phyloP scores from a whole-genome alignment of 2,888 invertebrate species.

The Ditula angustiorana region DNA sequence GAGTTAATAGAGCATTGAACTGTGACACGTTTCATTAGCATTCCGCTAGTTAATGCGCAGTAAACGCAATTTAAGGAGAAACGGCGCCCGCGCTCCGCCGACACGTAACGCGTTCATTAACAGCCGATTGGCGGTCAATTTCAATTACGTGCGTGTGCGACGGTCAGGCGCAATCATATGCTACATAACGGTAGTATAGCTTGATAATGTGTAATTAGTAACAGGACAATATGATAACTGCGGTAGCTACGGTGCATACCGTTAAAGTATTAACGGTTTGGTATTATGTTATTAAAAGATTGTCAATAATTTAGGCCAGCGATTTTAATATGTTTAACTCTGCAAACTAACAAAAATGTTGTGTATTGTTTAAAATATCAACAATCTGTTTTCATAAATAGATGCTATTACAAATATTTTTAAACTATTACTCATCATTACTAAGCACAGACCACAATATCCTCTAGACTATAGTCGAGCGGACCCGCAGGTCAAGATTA shows the following conservation, averaged over 20 bases:
- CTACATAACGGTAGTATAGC: not conserved
- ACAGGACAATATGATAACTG: not conserved
- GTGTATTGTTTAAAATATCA: too few relatives aligned
- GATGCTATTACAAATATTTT: too few relatives aligned
- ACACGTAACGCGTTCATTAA: slow-evolving; percentile 37
- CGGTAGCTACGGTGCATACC: not conserved
- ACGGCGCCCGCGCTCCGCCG: slow-evolving; percentile 46
- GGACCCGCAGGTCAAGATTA: too few relatives aligned
- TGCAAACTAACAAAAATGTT: too few relatives aligned
- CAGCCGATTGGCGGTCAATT: slow-evolving; percentile 37
- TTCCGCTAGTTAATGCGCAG: slow-evolving; percentile 53
- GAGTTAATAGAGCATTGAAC: slow-evolving; percentile 75
- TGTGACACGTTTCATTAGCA: slow-evolving; percentile 70
- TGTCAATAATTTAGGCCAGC: not conserved
- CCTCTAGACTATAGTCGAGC: too few relatives aligned
- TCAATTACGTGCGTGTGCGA: slow-evolving; percentile 35
- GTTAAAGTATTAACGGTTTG: not conserved
- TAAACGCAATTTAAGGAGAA: slow-evolving; percentile 56
- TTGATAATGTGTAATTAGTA: slow-evolving; percentile 1
- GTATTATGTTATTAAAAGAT: not conserved
- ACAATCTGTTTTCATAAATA: too few relatives aligned
- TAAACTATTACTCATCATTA: too few relatives aligned
- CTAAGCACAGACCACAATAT: too few relatives aligned
- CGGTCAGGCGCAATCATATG: slow-evolving; percentile 27
- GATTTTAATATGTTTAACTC: not conserved